Evolutionary conservation across 1,140 invertebrate species (phyloP).

Genomic region (Nebria ingens): DNA sequence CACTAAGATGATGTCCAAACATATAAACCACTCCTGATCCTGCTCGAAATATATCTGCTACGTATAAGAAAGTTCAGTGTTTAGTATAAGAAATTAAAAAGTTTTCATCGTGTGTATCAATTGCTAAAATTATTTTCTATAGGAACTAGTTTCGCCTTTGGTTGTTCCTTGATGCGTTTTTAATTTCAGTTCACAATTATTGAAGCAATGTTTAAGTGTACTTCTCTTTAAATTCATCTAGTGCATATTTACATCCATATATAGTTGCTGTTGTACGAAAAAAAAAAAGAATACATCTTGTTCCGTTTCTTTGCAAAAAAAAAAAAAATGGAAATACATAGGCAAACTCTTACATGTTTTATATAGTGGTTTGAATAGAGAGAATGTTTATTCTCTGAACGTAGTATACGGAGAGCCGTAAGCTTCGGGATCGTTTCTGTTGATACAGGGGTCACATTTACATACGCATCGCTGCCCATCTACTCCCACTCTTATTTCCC

Average conservation of each 20-base stretch:
- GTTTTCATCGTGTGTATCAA: too few relatives aligned
- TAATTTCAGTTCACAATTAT: background rate
- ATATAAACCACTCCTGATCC: too few relatives aligned
- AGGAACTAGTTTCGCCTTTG: too few relatives aligned
- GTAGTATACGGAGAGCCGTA: background rate
- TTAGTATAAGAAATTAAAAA: too few relatives aligned
- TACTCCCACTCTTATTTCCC: too few relatives aligned
- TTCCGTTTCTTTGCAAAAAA: background rate
- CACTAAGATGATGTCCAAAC: too few relatives aligned
- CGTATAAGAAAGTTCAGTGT: too few relatives aligned
- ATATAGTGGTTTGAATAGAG: constrained; percentile 9
- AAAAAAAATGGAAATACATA: too few relatives aligned
- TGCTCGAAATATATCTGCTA: too few relatives aligned
- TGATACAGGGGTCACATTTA: constrained; percentile 7
- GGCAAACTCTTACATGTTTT: constrained; percentile 4
- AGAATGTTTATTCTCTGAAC: constrained; percentile 5
- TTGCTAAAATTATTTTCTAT: too few relatives aligned
- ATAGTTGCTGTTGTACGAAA: too few relatives aligned
- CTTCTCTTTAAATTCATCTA: background rate
- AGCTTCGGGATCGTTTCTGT: background rate
- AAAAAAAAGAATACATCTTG: constrained; percentile 7
- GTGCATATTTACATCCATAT: background rate
- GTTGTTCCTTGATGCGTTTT: too few relatives aligned
- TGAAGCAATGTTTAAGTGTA: background rate
- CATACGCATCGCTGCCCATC: background rate